Evolutionary conservation across 2,113 vertebrate species (phyloP).

Genomic region (Platichthys flesus): DNA sequence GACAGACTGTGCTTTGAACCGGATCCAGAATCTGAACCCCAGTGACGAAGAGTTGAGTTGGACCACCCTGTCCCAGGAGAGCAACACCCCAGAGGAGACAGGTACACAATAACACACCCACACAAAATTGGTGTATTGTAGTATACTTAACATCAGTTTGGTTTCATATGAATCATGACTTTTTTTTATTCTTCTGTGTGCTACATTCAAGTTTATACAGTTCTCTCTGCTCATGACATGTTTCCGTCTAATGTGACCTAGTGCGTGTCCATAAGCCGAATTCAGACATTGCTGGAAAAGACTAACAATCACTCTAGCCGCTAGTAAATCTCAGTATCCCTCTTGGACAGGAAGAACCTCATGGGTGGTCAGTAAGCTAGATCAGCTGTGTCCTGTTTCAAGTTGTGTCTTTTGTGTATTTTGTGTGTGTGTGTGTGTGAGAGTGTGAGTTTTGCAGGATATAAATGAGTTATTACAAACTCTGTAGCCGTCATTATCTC

Average conservation of each 20-base stretch:
- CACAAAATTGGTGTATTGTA: neutral
- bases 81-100: slow-evolving; percentile 91
- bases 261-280: slow-evolving; percentile 13
- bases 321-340: slow-evolving; percentile 34
- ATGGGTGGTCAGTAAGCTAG: slow-evolving; percentile 30
- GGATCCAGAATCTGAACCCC: slow-evolving; percentile 95
- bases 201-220: slow-evolving; percentile 8
- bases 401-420: neutral
- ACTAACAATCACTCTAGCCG: slow-evolving; percentile 57
- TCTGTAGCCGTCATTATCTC: slow-evolving; percentile 10
- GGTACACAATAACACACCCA: slow-evolving; percentile 77
- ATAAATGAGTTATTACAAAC: slow-evolving; percentile 20
- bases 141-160: neutral
- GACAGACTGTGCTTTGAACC: slow-evolving; percentile 94
- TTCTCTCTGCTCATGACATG: slow-evolving; percentile 54
- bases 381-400: slow-evolving; percentile 45
- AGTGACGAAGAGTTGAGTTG: slow-evolving; percentile 98
- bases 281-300: slow-evolving; percentile 36
- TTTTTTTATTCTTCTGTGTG: too few relatives aligned
- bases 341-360: slow-evolving; percentile 51
- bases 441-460: neutral
- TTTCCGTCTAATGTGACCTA: slow-evolving; percentile 43
- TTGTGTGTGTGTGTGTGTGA: neutral
- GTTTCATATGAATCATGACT: slow-evolving; percentile 3
- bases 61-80: slow-evolving; percentile 97